Base-by-base conservation (phyloP, 2,888 invertebrate genomes). In the Smittia sp. region DNA sequence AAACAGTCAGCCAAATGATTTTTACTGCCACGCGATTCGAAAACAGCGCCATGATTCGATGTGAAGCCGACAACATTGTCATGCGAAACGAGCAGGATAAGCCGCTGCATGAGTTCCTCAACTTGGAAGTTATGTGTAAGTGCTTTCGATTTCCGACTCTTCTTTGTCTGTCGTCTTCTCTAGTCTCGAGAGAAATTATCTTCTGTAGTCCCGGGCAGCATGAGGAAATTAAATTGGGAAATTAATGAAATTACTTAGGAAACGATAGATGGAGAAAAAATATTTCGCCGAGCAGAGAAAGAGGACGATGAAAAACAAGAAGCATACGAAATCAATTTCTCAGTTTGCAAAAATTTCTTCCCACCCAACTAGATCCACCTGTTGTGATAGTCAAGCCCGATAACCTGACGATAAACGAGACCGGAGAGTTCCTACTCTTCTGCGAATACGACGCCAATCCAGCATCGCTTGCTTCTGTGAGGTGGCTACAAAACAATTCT, bases 381-480 rank as follows among this genome's bases (percentile, higher is more conserved):
- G 89, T 93, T 74, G 92, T 95, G 1, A 86, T 85, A 74, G 89
- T 94, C 73, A 86, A 85, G 68, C 92, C 93, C 0, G 85, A 85
- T 32, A 91, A 91, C 80, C 86, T 91, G 75, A 91, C 92, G 0
- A 90, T 91, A 3, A 90, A 91, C 77, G 95, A 94, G 81, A 88
- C 89, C 13, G 86, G 87, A 39, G 88, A 90, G 76, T 86, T 92
- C 63, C 84, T 91, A 46, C 86, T 95, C 70, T 87, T 88, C 76
- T 95, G 95, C 81, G 87, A 89, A 77, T 94, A 93, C 80, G 89
- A 90, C 76, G 92, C 95, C 74, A 96, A 96, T 83, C 95, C 96
- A 0, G 90, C 92, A 24, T 87, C 90, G 9, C 84, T 95, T 38
- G 86, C 85, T 66, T 86, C 86, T 76, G 92, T 93, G 68, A 85